Base-by-base conservation (phyloP, 53 echinoderm and acorn worm genomes). In the Crossaster papposus region DNA sequence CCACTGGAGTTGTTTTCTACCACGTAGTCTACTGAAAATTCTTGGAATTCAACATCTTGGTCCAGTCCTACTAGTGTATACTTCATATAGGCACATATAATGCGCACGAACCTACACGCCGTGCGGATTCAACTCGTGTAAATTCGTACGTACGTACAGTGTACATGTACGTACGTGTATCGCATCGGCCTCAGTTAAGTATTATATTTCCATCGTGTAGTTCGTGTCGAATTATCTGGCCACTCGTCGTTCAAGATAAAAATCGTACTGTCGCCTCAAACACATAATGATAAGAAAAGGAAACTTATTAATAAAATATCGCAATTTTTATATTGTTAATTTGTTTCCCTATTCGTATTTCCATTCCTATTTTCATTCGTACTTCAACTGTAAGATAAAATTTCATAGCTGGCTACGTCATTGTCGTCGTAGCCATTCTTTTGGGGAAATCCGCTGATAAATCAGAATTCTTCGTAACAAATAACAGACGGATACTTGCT, bases 361-460 rank as follows among this genome's bases (percentile, higher is more conserved):
- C 18, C 36, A 4, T 32, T 17, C 34, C 2, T 31, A 74, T 35
- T 18, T 74, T 54, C 29, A 72, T 36, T 12, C 30, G 52, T 24
- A 14, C 73, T 72, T 54, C 84, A 84, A 84, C 84, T 84, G 84
- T 44, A 29, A 11, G 24, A 53, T 53, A 52, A 4, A 72, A 53
- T 52, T 37, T 6, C 29, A 18, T 44, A 17, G 71, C 73, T 9
- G 84, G 65, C 72, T 84, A 84, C 84, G 84, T 84, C 84, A 84
- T 72, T 6, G 68, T 11, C n/a, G n/a, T n/a, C n/a, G n/a, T n/a
- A n/a, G n/a, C n/a, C n/a, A n/a, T 72, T 83, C 51, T 72, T 84
- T 84, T 72, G 52, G 51, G 84, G 84, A 84, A 20, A 72, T 84
- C 84, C 83, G 33, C 52, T 84, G 72, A 84, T 84, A 73, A n/a